Base-by-base conservation (phyloP, 2,888 invertebrate genomes). In the Drosophila nigricruria region DNA sequence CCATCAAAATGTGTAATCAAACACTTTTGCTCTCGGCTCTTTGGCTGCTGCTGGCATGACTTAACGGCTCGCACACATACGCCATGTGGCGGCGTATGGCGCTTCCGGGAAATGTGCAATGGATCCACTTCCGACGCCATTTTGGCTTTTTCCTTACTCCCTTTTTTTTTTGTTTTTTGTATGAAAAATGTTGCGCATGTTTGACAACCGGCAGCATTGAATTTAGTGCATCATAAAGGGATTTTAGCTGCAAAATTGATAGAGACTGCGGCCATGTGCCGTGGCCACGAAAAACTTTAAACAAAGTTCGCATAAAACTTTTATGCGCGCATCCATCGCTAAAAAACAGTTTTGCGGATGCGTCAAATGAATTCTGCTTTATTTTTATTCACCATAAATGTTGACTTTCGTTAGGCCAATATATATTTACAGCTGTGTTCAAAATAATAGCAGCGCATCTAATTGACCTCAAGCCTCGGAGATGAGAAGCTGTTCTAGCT, bases 181-280 rank as follows among this genome's bases (percentile, higher is more conserved):
- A 74, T 68, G 70, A 57, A 60, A 59, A 45, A 9, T n/a, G 50
- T 52, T 18, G 27, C n/a, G 58, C 67, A 60, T 66, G 49, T 66
- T 65, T 69, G 45, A 27, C 59, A 56, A 30, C 4, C 54, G 23
- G 23, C 42, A 45, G 75, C 61, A 62, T 66, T 65, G 59, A 68
- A 66, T 81, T 82, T 74, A 73, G 67, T 82, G 78, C 72, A 73
- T 71, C 78, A 66, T 80, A 73, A 83, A 82, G 70, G 69, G 67
- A 63, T 70, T 78, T 73, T 43, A 32, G 20, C 45, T 45, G 16
- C 16, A 12, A 45, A 20, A 40, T 38, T 34, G 43, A 32, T 32
- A n/a, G 43, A 25, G 20, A 20, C 9, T 3, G 32, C 12, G 12
- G 9, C 4, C 20, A 20, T 4, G 23, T 4, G 32, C 2, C 23